phyloP scores from a whole-genome alignment of 2,888 invertebrate species.

The Aleiodes leptofemur region DNA sequence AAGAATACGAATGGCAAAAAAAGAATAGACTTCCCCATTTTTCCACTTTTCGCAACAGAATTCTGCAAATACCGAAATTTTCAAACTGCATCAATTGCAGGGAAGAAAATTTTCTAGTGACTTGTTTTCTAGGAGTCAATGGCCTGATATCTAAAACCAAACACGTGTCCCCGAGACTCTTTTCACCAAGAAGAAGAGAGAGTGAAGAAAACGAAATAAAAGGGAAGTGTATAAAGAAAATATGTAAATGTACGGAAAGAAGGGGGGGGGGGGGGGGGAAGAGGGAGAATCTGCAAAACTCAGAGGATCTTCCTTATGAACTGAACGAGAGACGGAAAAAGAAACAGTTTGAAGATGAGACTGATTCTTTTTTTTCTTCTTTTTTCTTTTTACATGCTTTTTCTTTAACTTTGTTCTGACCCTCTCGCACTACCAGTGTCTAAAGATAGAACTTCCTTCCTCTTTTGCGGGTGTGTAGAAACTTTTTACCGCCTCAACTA shows the following conservation, averaged over 20 bases:
- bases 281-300: neutral
- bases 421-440: slow-evolving; percentile 52
- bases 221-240: neutral
- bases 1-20: too few relatives aligned
- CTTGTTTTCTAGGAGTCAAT: slow-evolving; percentile 66
- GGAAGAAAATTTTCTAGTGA: neutral
- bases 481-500: slow-evolving; percentile 62
- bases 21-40: too few relatives aligned
- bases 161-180: slow-evolving; percentile 66
- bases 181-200: slow-evolving; percentile 43
- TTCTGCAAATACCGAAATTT: too few relatives aligned
- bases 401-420: slow-evolving; percentile 31
- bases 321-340: neutral
- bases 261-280: slow-evolving; percentile 3
- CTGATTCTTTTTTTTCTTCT: slow-evolving; percentile 27
- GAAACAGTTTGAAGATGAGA: neutral
- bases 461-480: slow-evolving; percentile 58
- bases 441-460: slow-evolving; percentile 72
- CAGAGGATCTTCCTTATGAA: neutral
- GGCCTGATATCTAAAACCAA: slow-evolving; percentile 73
- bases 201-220: neutral
- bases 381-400: slow-evolving; percentile 23
- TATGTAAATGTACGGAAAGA: neutral
- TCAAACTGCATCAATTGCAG: too few relatives aligned
- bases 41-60: too few relatives aligned